A percentile compares a stretch with the other conserved stretches of the same genome.
Evolutionary conservation across 37 sponge, comb jelly and placozoan species (phyloP).

Genomic region (Chondrilla cf. caribensis): DNA sequence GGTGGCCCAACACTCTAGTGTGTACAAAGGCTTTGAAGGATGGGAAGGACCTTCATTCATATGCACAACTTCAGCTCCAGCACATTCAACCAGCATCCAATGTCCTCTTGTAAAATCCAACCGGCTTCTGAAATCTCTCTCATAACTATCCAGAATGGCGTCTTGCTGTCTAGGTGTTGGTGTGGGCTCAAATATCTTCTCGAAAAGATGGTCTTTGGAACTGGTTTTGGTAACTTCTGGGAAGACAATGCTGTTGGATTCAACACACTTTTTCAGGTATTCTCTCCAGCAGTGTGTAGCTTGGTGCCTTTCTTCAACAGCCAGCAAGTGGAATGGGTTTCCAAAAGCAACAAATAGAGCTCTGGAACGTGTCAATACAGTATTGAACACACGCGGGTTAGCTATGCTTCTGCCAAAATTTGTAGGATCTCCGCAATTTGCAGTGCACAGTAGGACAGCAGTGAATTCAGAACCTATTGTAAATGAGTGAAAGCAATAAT

Average conservation of each 20-base stretch:
- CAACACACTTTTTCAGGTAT: conserved; percentile 60
- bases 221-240: not conserved
- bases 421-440: not conserved
- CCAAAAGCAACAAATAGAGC: conserved; percentile 66
- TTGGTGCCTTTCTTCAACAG: conserved; percentile 18
- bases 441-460: conserved; percentile 60
- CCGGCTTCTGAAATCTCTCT: not conserved
- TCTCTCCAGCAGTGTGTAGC: conserved; percentile 59
- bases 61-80: not conserved
- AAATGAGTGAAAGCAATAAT: not conserved
- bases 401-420: not conserved
- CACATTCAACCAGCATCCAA: not conserved
- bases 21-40: not conserved
- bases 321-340: conserved; percentile 59
- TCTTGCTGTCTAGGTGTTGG: not conserved
- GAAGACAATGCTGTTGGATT: conserved; percentile 33
- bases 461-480: conserved; percentile 53
- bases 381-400: conserved; percentile 59
- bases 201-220: not conserved
- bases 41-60: not conserved
- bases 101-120: not conserved
- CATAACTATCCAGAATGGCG: conserved; percentile 4
- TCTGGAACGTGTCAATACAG: conserved; percentile 57
- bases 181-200: not conserved
- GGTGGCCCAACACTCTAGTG: not conserved